Conservation (phyloP, 1,140 invertebrate species). For the Yoshiicerus persimilis region DNA sequence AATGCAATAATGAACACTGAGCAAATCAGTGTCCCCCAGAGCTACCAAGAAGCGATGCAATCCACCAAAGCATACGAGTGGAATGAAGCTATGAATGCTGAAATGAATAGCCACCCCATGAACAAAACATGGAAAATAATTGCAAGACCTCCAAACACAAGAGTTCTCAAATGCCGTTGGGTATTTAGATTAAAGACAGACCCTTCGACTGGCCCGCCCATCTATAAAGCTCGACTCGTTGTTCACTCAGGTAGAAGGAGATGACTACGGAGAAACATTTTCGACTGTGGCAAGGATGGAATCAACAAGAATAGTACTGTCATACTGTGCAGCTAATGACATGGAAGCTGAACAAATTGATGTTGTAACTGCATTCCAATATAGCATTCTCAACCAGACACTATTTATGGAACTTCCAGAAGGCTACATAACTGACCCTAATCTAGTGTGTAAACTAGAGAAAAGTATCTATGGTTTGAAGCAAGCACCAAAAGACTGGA, state of each 20-base stretch:
- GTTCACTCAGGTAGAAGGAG: not conserved
- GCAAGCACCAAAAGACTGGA: not conserved
- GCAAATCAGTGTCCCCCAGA: not conserved
- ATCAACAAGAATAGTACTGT: not conserved
- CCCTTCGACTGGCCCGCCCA: not conserved
- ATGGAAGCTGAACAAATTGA: not conserved
- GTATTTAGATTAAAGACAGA: not conserved
- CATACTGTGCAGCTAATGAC: not conserved
- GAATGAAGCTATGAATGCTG: constrained; percentile 24
- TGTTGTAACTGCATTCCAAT: not conserved
- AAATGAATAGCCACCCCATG: constrained; percentile 1
- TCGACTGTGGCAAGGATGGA: not conserved
- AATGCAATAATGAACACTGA: not conserved
- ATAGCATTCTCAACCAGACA: not conserved
- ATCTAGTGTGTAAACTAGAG: not conserved
- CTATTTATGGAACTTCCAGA: not conserved
- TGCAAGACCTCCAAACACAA: not conserved
- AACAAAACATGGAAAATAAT: not conserved
- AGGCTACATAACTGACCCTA: not conserved
- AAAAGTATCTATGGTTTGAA: not conserved
- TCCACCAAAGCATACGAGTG: not conserved
- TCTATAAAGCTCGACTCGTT: not conserved
- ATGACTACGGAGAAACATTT: not conserved
- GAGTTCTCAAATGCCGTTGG: not conserved
- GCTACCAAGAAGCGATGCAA: constrained; percentile 5